Percentiles rank a stretch among this genome's conserved stretches.
phyloP scores from a whole-genome alignment of 2,888 invertebrate genomes.

The Sesia bembeciformis region DNA sequence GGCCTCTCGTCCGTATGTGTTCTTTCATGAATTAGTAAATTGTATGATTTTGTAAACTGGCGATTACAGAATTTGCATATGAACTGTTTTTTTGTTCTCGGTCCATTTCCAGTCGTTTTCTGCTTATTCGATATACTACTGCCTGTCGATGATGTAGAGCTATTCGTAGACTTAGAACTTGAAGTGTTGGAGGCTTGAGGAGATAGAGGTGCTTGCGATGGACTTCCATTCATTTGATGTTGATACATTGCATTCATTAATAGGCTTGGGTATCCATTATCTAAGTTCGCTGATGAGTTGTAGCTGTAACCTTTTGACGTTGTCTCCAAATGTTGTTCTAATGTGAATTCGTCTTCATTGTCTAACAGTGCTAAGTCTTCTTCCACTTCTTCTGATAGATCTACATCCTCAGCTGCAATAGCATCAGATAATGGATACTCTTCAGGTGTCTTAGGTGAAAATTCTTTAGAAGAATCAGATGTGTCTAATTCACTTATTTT shows the following conservation, averaged over 20 bases:
- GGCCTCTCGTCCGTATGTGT: conserved; percentile 98
- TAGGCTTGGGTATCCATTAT: conserved; percentile 81
- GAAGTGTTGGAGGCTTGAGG: conserved; percentile 61
- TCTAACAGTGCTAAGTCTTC: conserved; percentile 84
- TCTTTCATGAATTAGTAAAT: conserved; percentile 96
- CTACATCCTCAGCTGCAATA: conserved; percentile 76
- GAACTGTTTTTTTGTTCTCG: conserved; percentile 96
- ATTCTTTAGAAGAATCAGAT: conserved; percentile 47
- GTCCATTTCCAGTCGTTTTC: conserved; percentile 74
- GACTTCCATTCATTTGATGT: conserved; percentile 67
- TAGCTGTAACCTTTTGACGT: conserved; percentile 58
- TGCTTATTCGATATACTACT: conserved; percentile 64
- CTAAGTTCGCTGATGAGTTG: conserved; percentile 73
- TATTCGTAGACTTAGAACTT: conserved; percentile 54
- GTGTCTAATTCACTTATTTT: conserved; percentile 65
- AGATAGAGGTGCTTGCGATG: conserved; percentile 59
- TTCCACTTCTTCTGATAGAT: conserved; percentile 81
- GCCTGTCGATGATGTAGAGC: conserved; percentile 57
- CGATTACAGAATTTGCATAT: conserved; percentile 98
- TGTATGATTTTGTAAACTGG: conserved; percentile 98
- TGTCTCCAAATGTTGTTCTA: conserved; percentile 70
- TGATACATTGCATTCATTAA: conserved; percentile 81
- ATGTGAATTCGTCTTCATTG: conserved; percentile 81
- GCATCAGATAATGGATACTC: conserved; percentile 66
- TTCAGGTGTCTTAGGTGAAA: conserved; percentile 64